These are phyloP conservation scores for Zaprionus tsacasi DNA, from an alignment of 1,140 invertebrate species.

Conservation along the genomic window DNA sequence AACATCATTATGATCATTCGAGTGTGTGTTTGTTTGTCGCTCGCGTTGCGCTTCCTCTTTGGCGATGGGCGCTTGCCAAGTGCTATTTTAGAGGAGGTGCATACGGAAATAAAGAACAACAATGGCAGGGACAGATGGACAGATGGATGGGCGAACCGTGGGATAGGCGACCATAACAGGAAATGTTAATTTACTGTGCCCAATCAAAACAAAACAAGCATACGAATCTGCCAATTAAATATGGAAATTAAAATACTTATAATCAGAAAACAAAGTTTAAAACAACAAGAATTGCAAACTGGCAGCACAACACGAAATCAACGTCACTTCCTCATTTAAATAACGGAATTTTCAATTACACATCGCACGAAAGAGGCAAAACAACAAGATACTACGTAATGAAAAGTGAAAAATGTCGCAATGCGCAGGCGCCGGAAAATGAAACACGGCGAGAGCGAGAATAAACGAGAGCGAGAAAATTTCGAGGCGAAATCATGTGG, in stretches of 20 bases:
- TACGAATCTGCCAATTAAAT: conserved; percentile 66
- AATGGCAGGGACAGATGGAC: conserved; percentile 28
- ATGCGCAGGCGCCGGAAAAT: conserved; percentile 60
- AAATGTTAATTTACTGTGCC: conserved; percentile 71
- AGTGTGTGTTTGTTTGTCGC: conserved; percentile 48
- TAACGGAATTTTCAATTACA: conserved; percentile 80
- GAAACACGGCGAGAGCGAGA: conserved; percentile 13
- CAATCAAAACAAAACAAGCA: conserved; percentile 19
- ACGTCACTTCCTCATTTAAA: conserved; percentile 82
- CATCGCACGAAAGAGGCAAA: conserved; percentile 63
- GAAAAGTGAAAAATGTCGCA: conserved; percentile 54
- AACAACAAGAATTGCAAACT: conserved; percentile 8
- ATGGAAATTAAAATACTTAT: conserved; percentile 61
- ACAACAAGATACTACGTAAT: conserved; percentile 61
- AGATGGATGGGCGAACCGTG: conserved; percentile 30
- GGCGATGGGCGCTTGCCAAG: conserved; percentile 73
- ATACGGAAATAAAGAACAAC: conserved; percentile 68
- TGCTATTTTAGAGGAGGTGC: conserved; percentile 74
- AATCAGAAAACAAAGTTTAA: conserved; percentile 17
- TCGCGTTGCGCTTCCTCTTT: conserved; percentile 73
- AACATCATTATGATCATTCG: conserved; percentile 47
- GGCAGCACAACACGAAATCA: conserved; percentile 40
- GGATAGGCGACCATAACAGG: conserved; percentile 46
- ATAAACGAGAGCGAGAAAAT: neutral
- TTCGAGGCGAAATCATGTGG: conserved; percentile 42